A percentile compares a stretch with the other conserved stretches of the same genome.
Conservation (phyloP, 2,113 vertebrate genomes). For the Mesembrinibis cayennensis region DNA sequence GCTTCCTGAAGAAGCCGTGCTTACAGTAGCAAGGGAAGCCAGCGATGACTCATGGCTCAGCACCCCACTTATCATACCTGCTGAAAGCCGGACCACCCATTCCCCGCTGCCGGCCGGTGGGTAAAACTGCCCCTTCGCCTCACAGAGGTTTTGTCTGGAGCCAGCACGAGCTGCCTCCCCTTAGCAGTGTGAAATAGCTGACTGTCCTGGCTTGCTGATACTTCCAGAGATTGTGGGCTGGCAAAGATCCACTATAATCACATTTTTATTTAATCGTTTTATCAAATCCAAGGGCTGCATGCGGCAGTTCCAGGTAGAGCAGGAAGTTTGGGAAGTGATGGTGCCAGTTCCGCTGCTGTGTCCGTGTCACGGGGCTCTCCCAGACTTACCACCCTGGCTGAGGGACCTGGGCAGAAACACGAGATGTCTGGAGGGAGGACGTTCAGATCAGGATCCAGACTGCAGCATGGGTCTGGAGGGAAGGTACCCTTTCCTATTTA, state of each 20-base stretch:
- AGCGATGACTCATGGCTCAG: background rate
- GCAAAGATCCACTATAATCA: background rate
- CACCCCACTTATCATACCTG: background rate
- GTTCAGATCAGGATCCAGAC: background rate
- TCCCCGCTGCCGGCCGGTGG: accelerated
- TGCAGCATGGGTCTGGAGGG: background rate
- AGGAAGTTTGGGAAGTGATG: background rate
- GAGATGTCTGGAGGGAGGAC: background rate
- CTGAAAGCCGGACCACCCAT: background rate
- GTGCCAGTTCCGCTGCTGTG: background rate
- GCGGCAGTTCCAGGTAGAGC: background rate
- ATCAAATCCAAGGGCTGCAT: background rate
- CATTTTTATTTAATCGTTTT: background rate
- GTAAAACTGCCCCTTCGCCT: background rate
- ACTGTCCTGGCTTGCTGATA: background rate
- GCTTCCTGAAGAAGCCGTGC: background rate
- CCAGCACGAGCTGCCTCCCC: accelerated
- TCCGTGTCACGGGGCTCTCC: background rate
- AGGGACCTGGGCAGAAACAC: background rate
- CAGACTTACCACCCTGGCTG: background rate
- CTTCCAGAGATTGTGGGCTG: background rate
- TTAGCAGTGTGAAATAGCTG: background rate
- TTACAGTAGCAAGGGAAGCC: background rate
- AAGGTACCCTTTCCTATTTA: background rate
- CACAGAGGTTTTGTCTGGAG: background rate